phyloP scores from a whole-genome alignment of 2,113 vertebrate genomes.

The Seriola quinqueradiata region DNA sequence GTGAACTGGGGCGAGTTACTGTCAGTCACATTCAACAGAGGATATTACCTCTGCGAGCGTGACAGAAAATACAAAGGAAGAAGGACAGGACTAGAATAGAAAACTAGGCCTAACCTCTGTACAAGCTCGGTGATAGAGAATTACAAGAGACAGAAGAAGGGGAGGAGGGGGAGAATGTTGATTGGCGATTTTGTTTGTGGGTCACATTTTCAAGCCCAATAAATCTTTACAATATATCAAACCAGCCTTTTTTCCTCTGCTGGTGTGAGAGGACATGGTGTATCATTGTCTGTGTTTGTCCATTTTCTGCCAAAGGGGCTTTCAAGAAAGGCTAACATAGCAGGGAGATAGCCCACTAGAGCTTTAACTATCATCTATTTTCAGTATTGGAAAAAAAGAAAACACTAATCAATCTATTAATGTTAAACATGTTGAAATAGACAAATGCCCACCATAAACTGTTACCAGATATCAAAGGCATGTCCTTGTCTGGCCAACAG shows the following conservation, averaged over 20 bases:
- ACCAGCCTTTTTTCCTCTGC: constrained; percentile 34
- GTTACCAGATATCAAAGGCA: neutral
- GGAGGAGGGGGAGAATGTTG: constrained; percentile 36
- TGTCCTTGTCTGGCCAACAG: neutral
- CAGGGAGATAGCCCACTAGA: neutral
- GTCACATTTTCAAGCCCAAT: constrained; percentile 84
- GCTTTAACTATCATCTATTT: neutral
- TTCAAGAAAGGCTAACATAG: constrained; percentile 4
- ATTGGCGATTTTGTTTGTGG: constrained; percentile 74
- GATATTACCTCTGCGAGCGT: constrained; percentile 51
- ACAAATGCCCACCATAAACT: neutral
- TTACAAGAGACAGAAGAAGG: constrained; percentile 25
- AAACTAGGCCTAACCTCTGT: constrained; percentile 60
- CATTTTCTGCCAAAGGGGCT: constrained; percentile 50
- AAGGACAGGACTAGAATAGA: constrained; percentile 41
- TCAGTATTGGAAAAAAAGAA: neutral
- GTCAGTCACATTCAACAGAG: constrained; percentile 47
- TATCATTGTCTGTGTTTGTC: constrained; percentile 21
- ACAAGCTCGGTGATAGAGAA: constrained; percentile 27
- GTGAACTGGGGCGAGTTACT: constrained; percentile 38
- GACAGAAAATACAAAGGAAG: constrained; percentile 59
- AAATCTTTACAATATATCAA: constrained; percentile 77
- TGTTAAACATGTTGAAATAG: neutral
- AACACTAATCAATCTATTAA: too few relatives aligned
- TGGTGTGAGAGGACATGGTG: constrained; percentile 16